Conservation (phyloP, 1,140 invertebrate species). For the Babylonia areolata region DNA sequence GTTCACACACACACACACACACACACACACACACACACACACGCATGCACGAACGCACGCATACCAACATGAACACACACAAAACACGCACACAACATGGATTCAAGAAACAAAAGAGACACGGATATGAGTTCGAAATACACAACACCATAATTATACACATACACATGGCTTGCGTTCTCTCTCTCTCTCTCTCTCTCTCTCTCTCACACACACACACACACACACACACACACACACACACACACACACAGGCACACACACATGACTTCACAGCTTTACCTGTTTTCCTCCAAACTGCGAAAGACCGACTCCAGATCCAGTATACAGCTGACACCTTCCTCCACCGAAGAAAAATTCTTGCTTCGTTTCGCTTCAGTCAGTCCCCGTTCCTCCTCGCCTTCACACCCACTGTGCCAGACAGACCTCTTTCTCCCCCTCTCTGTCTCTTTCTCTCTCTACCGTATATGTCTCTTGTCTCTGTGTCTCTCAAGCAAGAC, state of each 20-base stretch:
- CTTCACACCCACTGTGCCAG: too few species aligned
- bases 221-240: constrained; percentile 22
- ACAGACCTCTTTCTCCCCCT: too few species aligned
- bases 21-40: not conserved
- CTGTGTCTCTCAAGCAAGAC: too few species aligned
- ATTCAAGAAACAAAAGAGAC: too few species aligned
- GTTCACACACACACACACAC: not conserved
- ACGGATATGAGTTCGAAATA: not conserved
- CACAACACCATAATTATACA: not conserved
- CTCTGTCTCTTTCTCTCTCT: too few species aligned
- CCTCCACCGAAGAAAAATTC: too few species aligned
- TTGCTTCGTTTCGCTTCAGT: too few species aligned
- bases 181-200: not conserved
- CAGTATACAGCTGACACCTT: too few species aligned
- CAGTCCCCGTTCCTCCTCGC: too few species aligned
- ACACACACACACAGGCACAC: constrained; percentile 14
- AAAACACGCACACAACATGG: not conserved
- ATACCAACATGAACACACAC: not conserved
- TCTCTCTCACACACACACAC: not conserved
- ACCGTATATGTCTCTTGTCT: too few species aligned
- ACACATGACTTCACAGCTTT: not conserved
- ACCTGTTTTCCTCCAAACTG: too few species aligned
- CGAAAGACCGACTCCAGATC: too few species aligned
- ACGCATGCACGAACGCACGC: not conserved
- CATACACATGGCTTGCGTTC: not conserved